Conservation (phyloP, 2,888 invertebrate species). For the Teleiodes luculella region DNA sequence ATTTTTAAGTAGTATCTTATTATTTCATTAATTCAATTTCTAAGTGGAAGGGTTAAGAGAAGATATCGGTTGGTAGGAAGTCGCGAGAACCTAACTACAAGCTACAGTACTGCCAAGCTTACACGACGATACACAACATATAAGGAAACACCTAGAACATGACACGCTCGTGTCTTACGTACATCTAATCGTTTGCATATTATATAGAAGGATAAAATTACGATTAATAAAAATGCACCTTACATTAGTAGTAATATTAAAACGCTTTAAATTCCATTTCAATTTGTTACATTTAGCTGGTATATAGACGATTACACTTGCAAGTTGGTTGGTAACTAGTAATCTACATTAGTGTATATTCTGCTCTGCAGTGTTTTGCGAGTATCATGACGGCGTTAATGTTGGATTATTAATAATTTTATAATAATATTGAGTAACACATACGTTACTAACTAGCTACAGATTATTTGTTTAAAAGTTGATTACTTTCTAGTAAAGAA, state of each 20-base stretch:
- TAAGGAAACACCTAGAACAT: conserved; percentile 68
- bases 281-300: conserved; percentile 30
- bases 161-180: conserved; percentile 63
- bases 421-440: conserved; percentile 52
- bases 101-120: conserved; percentile 71
- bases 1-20: conserved; percentile 52
- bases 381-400: conserved; percentile 28
- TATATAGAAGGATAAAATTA: conserved; percentile 67
- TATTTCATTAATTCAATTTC: conserved; percentile 47
- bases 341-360: conserved; percentile 29
- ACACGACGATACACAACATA: conserved; percentile 71
- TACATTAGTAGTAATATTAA: conserved; percentile 62
- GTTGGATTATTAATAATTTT: conserved; percentile 46
- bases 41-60: conserved; percentile 73
- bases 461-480: conserved; percentile 66
- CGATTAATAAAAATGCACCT: conserved; percentile 73
- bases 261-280: conserved; percentile 53
- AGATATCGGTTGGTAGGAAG: conserved; percentile 73
- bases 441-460: conserved; percentile 59
- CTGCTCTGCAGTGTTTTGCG: not conserved
- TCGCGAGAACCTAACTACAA: conserved; percentile 73
- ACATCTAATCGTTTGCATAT: conserved; percentile 57
- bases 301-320: conserved; percentile 20
- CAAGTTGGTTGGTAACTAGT: conserved; percentile 44
- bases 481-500: conserved; percentile 65